A percentile compares a stretch with the other conserved stretches of the same genome.
Evolutionary conservation across 2,888 invertebrate genomes (phyloP).

Genomic region (Philopedon plagiatum): DNA sequence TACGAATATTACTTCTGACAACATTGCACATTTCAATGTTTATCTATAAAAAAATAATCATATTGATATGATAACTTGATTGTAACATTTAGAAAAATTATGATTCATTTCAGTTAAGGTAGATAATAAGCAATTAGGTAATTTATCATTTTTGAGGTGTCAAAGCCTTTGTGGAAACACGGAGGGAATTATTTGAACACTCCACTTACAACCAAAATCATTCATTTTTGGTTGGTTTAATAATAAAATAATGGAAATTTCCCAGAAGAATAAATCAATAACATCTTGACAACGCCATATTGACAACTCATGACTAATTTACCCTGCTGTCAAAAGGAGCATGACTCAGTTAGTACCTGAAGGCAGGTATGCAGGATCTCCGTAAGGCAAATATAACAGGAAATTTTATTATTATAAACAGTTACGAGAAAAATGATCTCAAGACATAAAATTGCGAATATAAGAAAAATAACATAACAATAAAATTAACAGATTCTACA

Average conservation of each 20-base stretch:
- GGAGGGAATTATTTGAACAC: not conserved
- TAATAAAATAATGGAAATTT: not conserved
- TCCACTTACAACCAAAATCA: not conserved
- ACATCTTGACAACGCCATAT: conserved; percentile 2
- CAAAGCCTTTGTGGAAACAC: not conserved
- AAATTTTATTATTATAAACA: conserved; percentile 7
- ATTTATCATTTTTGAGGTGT: not conserved
- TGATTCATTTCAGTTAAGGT: conserved; percentile 24
- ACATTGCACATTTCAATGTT: conserved; percentile 21
- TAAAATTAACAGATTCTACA: no score
- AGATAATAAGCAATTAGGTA: conserved; percentile 17
- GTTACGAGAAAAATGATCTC: conserved; percentile 20
- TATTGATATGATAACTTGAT: conserved; percentile 19
- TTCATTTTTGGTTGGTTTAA: not conserved
- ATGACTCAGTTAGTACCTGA: conserved; percentile 13
- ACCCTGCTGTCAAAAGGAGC: not conserved
- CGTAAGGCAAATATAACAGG: not conserved
- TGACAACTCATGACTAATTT: conserved; percentile 14
- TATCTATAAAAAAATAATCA: conserved; percentile 30
- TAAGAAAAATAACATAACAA: no score
- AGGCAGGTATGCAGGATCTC: conserved; percentile 13
- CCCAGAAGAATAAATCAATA: conserved; percentile 2
- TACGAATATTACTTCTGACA: not conserved
- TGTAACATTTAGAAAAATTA: conserved; percentile 18
- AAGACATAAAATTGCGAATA: conserved; percentile 2